A percentile compares a stretch with the other conserved stretches of the same genome.
Conservation (phyloP, 2,797 vertebrate genomes). For the Peromyscus eremicus region DNA sequence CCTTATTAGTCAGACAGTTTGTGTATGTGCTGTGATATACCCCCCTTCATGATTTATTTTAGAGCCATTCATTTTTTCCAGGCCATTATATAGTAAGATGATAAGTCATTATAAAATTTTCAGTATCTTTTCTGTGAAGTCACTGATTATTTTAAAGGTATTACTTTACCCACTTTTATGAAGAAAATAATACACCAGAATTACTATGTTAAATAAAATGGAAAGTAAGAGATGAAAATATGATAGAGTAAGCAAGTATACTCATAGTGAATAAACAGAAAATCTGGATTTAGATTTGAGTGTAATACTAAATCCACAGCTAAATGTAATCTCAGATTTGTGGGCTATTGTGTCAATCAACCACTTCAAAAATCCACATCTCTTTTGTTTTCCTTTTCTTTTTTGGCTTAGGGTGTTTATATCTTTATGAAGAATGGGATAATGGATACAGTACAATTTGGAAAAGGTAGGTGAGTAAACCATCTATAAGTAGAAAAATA, state of each 20-base stretch:
- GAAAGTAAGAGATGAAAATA: conserved; percentile 52
- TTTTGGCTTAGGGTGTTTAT: conserved; percentile 89
- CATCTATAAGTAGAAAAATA: conserved; percentile 51
- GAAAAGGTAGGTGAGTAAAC: conserved; percentile 91
- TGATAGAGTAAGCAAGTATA: conserved; percentile 23
- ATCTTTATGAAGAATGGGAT: conserved; percentile 91
- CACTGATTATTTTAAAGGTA: conserved; percentile 39
- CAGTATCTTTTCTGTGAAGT: conserved; percentile 54
- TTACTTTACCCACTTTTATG: conserved; percentile 38
- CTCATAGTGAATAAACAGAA: conserved; percentile 24
- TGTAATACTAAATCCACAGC: not conserved
- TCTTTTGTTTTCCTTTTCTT: not conserved
- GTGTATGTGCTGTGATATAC: conserved; percentile 41
- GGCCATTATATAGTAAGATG: conserved; percentile 51
- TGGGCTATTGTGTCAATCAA: conserved; percentile 22
- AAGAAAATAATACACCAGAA: conserved; percentile 49
- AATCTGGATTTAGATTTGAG: conserved; percentile 19
- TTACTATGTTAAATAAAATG: conserved; percentile 55
- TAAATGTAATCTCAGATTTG: conserved; percentile 59
- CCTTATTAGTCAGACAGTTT: conserved; percentile 47
- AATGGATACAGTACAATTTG: conserved; percentile 88
- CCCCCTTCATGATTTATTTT: conserved; percentile 57
- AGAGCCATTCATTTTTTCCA: conserved; percentile 53
- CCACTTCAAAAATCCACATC: conserved; percentile 35
- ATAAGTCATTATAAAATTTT: conserved; percentile 58